These are phyloP conservation scores for Peromyscus attwateri DNA, from an alignment of 2,797 vertebrate species.

Conservation along the genomic window DNA sequence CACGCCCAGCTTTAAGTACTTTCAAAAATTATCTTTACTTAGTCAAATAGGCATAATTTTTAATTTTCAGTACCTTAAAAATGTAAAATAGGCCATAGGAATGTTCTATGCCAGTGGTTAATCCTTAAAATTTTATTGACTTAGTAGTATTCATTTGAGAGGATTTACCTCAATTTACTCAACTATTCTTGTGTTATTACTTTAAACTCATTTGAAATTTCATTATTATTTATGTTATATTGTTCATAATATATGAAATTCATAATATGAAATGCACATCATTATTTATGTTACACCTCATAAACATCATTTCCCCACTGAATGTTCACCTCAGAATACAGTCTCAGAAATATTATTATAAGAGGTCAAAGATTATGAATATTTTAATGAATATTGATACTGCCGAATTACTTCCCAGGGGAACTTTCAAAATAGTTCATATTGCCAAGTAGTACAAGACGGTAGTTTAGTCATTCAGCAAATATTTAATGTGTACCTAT, in stretches of 20 bases:
- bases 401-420: conserved; percentile 64
- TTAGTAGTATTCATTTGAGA: conserved; percentile 67
- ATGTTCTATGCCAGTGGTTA: background rate
- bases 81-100: conserved; percentile 53
- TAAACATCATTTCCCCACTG: conserved; percentile 38
- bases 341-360: conserved; percentile 68
- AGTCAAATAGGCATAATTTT: background rate
- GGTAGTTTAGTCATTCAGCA: conserved; percentile 23
- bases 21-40: background rate
- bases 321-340: conserved; percentile 61
- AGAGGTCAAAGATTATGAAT: conserved; percentile 75
- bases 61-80: conserved; percentile 52
- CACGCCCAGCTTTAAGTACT: background rate
- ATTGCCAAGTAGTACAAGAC: background rate
- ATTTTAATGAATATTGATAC: conserved; percentile 73
- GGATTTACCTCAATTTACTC: conserved; percentile 72
- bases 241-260: too few species aligned
- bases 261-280: too few species aligned
- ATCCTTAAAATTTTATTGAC: conserved; percentile 60
- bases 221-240: conserved; percentile 9
- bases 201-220: conserved; percentile 69
- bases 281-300: background rate
- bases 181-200: conserved; percentile 60
- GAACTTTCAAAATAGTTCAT: conserved; percentile 63
- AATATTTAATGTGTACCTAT: conserved; percentile 59